These are phyloP conservation scores for Mobula birostris DNA, from an alignment of 2,113 vertebrate genomes.

Conservation along the genomic window DNA sequence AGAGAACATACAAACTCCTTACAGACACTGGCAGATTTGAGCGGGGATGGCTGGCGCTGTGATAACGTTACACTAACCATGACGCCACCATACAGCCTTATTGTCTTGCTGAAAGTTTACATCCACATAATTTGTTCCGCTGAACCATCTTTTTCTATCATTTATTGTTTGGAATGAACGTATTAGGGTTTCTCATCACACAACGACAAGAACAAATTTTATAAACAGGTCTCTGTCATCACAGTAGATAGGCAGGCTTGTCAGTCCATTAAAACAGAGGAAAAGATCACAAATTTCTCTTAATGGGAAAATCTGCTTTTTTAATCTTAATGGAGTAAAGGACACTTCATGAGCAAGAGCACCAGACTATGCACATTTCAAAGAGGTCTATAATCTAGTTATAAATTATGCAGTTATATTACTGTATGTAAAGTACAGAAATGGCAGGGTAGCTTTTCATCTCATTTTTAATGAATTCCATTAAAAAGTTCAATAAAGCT, in stretches of 20 bases:
- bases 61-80: too few species aligned
- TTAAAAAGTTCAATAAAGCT: slow-evolving; percentile 38
- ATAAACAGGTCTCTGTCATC: neutral
- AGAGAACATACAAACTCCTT: too few species aligned
- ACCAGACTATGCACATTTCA: slow-evolving; percentile 28
- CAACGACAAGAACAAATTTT: neutral
- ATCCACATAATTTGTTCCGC: neutral
- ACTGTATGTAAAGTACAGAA: slow-evolving; percentile 37
- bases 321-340: slow-evolving; percentile 37
- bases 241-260: neutral
- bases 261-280: neutral
- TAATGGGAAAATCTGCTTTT: slow-evolving; percentile 16
- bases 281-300: slow-evolving; percentile 11
- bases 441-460: slow-evolving; percentile 35
- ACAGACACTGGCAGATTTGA: too few species aligned
- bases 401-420: slow-evolving; percentile 36
- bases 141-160: neutral
- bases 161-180: neutral
- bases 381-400: slow-evolving; percentile 34
- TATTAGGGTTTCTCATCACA: too few species aligned
- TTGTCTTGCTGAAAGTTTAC: neutral
- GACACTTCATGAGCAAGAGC: slow-evolving; percentile 25
- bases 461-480: slow-evolving; percentile 36
- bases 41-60: too few species aligned
- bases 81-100: too few species aligned